Conservation (phyloP, 1,140 invertebrate genomes). For the Caligus rogercresseyi region DNA sequence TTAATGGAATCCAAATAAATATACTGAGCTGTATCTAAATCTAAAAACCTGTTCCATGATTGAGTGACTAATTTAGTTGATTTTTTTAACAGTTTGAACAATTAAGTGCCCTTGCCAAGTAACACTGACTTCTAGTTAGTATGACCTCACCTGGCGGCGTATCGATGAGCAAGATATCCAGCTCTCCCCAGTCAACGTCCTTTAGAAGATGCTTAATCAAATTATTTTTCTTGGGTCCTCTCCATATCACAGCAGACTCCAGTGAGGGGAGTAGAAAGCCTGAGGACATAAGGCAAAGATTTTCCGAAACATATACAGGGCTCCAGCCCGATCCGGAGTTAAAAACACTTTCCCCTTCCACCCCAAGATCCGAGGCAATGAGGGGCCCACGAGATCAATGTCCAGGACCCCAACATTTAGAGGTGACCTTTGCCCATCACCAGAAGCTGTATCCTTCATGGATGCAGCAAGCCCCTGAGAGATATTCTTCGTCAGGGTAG, state of each 20-base stretch:
- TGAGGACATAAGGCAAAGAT: constrained; percentile 78
- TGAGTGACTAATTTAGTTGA: too few species aligned
- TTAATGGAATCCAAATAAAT: too few species aligned
- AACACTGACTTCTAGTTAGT: background rate
- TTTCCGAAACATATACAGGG: constrained; percentile 37
- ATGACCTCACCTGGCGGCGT: constrained; percentile 52
- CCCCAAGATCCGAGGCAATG: constrained; percentile 39
- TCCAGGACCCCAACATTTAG: constrained; percentile 55
- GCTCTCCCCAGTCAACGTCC: constrained; percentile 77
- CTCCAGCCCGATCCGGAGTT: constrained; percentile 23
- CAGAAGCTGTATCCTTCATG: constrained; percentile 41
- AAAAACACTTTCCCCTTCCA: constrained; percentile 36
- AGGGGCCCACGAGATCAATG: constrained; percentile 82
- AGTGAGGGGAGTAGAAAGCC: constrained; percentile 63
- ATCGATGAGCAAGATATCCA: constrained; percentile 77
- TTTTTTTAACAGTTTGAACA: too few species aligned
- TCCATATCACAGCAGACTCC: constrained; percentile 81
- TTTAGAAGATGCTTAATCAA: constrained; percentile 84
- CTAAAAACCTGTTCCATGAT: too few species aligned
- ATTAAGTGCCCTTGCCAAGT: background rate
- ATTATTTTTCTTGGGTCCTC: constrained; percentile 61
- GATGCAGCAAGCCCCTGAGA: constrained; percentile 52
- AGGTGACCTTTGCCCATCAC: too few species aligned
- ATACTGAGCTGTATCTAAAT: too few species aligned
- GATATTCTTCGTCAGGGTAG: constrained; percentile 70